A percentile compares a stretch with the other conserved stretches of the same genome.
Conservation (phyloP, 2,888 invertebrate genomes). For the Camponotus fellah region DNA sequence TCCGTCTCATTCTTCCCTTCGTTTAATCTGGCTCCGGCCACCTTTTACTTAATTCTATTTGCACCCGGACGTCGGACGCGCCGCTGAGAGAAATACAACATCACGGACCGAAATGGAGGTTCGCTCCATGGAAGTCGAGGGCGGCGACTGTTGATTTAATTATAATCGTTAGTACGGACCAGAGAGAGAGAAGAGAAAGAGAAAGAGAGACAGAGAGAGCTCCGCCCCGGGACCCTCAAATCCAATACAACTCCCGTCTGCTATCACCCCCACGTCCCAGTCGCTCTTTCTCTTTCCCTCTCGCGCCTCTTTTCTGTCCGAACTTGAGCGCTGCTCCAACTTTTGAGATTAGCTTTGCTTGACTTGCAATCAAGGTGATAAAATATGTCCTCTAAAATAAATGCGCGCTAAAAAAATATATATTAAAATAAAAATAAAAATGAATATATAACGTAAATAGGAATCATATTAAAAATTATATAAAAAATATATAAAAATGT, state of each 20-base stretch:
- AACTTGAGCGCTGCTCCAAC: conserved; percentile 20
- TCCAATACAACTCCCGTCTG: conserved; percentile 79
- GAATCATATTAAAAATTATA: neutral
- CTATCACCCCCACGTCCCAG: conserved; percentile 33
- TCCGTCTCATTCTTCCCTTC: conserved; percentile 24
- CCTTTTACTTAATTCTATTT: conserved; percentile 61
- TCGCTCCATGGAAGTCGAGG: conserved; percentile 78
- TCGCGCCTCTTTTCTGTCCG: conserved; percentile 30
- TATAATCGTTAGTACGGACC: conserved; percentile 82
- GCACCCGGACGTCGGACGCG: conserved; percentile 38
- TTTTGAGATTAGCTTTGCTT: conserved; percentile 15
- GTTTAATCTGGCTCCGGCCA: conserved; percentile 41
- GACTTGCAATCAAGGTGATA: neutral
- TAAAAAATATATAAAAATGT: neutral
- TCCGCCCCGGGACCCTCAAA: conserved; percentile 81
- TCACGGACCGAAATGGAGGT: conserved; percentile 71
- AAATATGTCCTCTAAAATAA: neutral
- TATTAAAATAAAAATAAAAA: no score
- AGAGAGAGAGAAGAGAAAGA: conserved; percentile 33
- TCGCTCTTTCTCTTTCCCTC: conserved; percentile 27
- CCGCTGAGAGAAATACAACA: conserved; percentile 59
- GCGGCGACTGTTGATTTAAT: conserved; percentile 85
- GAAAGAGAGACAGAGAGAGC: conserved; percentile 55
- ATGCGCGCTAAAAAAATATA: neutral
- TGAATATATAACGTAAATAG: neutral